Percentiles rank a stretch among this genome's conserved stretches.
phyloP scores from a whole-genome alignment of 2,888 invertebrate genomes.

The Tetranychus piercei region DNA sequence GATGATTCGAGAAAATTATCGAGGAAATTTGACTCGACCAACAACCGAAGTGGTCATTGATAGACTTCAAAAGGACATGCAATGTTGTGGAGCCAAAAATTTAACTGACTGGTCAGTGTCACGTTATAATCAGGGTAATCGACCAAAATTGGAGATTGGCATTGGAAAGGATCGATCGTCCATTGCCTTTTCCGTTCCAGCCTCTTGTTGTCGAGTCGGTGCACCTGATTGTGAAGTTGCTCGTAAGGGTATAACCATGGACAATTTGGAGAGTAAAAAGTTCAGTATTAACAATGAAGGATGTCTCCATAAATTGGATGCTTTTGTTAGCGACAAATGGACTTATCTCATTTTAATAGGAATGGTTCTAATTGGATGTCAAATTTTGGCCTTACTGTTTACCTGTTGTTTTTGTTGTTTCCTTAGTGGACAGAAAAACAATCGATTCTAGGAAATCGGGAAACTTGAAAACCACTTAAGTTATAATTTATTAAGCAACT shows the following conservation, averaged over 20 bases:
- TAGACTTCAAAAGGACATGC: conserved; percentile 20
- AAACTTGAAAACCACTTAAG: no score
- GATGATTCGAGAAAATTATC: conserved; percentile 11
- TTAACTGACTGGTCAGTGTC: conserved; percentile 33
- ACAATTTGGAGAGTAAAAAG: background rate
- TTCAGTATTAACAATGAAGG: conserved; percentile 12
- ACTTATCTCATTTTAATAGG: conserved; percentile 18
- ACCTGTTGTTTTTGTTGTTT: conserved; percentile 21
- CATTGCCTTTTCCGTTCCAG: conserved; percentile 18
- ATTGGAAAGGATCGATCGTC: background rate
- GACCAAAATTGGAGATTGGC: conserved; percentile 11
- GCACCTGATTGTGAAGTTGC: conserved; percentile 7
- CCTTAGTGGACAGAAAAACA: background rate
- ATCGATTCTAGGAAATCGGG: background rate
- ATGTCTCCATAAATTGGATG: conserved; percentile 20
- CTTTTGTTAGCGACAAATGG: conserved; percentile 20
- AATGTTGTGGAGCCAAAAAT: conserved; percentile 20
- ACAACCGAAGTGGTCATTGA: conserved; percentile 22
- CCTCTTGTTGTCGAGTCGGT: conserved; percentile 18
- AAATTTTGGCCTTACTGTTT: conserved; percentile 21
- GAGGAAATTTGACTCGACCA: conserved; percentile 13
- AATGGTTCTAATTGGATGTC: conserved; percentile 18
- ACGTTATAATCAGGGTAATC: conserved; percentile 15
- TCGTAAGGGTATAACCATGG: background rate
- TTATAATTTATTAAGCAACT: no score